These are phyloP conservation scores for Microtus ochrogaster DNA, from an alignment of 2,113 vertebrate species.

Conservation along the genomic window DNA sequence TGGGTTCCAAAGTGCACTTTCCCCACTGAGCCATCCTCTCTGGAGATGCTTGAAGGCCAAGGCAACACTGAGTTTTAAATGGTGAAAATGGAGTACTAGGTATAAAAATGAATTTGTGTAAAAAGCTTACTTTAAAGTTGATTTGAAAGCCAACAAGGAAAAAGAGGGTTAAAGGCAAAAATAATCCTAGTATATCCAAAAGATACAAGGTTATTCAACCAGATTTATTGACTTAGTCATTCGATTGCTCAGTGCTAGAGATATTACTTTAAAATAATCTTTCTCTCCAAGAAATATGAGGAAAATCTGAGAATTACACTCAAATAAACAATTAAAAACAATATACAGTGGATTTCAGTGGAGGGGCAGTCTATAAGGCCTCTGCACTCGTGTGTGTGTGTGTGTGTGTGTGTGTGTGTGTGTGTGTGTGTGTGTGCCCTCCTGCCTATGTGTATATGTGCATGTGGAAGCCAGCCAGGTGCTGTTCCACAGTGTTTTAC, in stretches of 20 bases:
- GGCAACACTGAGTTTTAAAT: neutral
- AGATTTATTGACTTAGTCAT: conserved; percentile 24
- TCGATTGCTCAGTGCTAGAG: neutral
- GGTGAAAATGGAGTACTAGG: neutral
- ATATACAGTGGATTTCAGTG: neutral
- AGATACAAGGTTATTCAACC: neutral
- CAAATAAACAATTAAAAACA: neutral
- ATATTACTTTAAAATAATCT: neutral
- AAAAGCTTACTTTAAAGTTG: neutral
- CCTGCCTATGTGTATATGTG: too few species aligned
- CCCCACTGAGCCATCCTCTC: neutral
- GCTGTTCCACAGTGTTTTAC: too few species aligned
- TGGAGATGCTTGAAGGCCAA: neutral
- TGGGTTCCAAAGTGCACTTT: neutral
- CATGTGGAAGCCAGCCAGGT: neutral
- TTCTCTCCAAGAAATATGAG: neutral
- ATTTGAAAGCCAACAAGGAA: neutral
- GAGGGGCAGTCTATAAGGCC: neutral
- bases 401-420: neutral
- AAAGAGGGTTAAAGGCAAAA: neutral
- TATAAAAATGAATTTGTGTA: conserved; percentile 16
- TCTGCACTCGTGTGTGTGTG: neutral
- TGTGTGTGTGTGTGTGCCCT: rapidly evolving
- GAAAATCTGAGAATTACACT: conserved; percentile 2
- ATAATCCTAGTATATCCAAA: conserved; percentile 4